Evolutionary conservation across 2,888 invertebrate species (phyloP), one percentile per base, ranked within the genome.

Genomic region (Torymus auratus): DNA sequence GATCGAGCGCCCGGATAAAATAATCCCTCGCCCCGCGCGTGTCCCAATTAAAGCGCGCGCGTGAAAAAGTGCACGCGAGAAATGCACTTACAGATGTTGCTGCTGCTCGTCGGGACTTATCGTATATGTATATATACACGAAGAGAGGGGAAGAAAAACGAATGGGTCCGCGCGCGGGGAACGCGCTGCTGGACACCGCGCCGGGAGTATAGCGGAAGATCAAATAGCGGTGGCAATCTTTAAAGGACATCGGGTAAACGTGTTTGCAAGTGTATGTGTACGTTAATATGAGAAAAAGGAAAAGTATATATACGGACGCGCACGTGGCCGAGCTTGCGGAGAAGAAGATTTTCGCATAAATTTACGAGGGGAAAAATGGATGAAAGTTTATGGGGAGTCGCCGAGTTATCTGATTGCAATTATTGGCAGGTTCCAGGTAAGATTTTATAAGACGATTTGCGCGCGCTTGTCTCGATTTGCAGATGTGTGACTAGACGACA

Each of bases 151-250:
- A n/a, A 61, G 11, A 61, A 23, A 61, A 23, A 61, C 20, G 41
- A 41, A 41, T 41, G 41, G 41, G 41, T 41, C 7, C 1, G 10
- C 23, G 67, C 14, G 62, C 41, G 20, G n/a, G 73, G 71, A 72
- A 41, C 41, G 41, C 41, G 41, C 41, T 41, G 41, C 41, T 41
- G 41, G 41, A 41, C 71, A 62, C 53, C 73, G 62, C 73, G 62
- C 41, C 41, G 41, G 41, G 41, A 64, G 73, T 77, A 78, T 77
- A 78, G 78, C 77, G 77, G 64, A 70, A 64, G 77, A 77, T 70
- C 70, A 65, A 77, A 71, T 77, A 53, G 50, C 53, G 23, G 50
- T 64, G 76, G 58, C 60, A 56, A 78, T 78, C 77, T 77, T 71
- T 67, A 72, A 78, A 78, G 71, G 71, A 78, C 72, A 72, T 67